Percentiles rank a stretch among this genome's conserved stretches.
phyloP scores from a whole-genome alignment of 2,113 vertebrate species.

The Apodemus speciosus region DNA sequence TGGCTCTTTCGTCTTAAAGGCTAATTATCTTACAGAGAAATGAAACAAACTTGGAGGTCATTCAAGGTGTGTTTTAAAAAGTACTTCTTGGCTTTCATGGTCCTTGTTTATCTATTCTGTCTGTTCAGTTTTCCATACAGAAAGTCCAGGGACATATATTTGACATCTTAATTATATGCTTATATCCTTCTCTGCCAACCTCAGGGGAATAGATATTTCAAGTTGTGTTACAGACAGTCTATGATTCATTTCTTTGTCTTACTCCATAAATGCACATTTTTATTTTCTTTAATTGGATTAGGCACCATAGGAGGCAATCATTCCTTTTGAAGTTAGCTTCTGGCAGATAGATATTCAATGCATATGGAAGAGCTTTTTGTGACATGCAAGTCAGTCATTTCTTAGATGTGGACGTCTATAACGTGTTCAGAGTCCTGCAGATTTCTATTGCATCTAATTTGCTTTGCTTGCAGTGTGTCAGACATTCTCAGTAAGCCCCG shows the following conservation, averaged over 20 bases:
- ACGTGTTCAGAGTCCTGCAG: neutral
- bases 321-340: slow-evolving; percentile 28
- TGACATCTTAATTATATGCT: slow-evolving; percentile 30
- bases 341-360: slow-evolving; percentile 11
- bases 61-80: neutral
- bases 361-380: neutral
- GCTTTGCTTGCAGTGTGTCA: neutral
- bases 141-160: neutral
- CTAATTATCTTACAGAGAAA: neutral
- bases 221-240: neutral
- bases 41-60: neutral
- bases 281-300: slow-evolving; percentile 47
- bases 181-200: neutral
- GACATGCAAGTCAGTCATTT: neutral
- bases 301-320: neutral
- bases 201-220: slow-evolving; percentile 31
- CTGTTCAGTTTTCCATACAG: neutral
- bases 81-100: neutral
- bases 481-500: neutral
- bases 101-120: slow-evolving; percentile 9
- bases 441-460: slow-evolving; percentile 16
- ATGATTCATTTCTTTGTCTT: slow-evolving; percentile 9
- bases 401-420: slow-evolving; percentile 15
- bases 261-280: slow-evolving; percentile 20
- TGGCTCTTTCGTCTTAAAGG: neutral